A percentile compares a stretch with the other conserved stretches of the same genome.
These are phyloP conservation scores for Cantharis flavilabris DNA, from an alignment of 2,888 invertebrate species.

Conservation along the genomic window DNA sequence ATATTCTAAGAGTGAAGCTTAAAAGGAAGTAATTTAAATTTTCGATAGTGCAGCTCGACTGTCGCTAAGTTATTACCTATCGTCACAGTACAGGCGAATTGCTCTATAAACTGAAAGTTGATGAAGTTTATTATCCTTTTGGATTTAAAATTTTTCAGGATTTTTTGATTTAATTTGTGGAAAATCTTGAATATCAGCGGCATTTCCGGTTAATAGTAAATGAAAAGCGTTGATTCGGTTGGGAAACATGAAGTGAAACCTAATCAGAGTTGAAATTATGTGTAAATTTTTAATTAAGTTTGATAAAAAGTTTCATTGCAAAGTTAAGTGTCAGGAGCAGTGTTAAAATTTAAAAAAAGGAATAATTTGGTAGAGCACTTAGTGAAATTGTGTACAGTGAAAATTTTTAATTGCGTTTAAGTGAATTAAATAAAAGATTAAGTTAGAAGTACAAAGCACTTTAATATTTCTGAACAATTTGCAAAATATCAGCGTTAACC, in stretches of 20 bases:
- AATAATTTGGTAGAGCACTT: background rate
- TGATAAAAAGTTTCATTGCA: background rate
- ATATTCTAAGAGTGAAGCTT: background rate
- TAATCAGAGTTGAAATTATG: background rate
- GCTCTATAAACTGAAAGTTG: background rate
- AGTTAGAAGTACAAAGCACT: background rate
- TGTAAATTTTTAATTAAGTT: background rate
- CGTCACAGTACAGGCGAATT: background rate
- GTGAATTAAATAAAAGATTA: background rate
- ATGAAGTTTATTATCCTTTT: background rate
- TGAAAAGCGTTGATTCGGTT: background rate
- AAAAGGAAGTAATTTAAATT: background rate
- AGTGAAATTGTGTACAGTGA: background rate
- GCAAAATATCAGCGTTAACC: conserved; percentile 20
- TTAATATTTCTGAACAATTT: conserved; percentile 23
- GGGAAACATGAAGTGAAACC: background rate
- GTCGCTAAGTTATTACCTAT: background rate
- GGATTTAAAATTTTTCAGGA: background rate
- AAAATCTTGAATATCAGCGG: background rate
- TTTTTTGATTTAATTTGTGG: background rate
- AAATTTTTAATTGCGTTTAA: background rate
- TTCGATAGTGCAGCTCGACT: background rate
- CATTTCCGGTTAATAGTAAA: background rate
- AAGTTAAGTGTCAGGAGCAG: background rate
- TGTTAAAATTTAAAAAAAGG: background rate